Conservation (phyloP, 2,113 vertebrate species). For the Tetraodon nigroviridis region DNA sequence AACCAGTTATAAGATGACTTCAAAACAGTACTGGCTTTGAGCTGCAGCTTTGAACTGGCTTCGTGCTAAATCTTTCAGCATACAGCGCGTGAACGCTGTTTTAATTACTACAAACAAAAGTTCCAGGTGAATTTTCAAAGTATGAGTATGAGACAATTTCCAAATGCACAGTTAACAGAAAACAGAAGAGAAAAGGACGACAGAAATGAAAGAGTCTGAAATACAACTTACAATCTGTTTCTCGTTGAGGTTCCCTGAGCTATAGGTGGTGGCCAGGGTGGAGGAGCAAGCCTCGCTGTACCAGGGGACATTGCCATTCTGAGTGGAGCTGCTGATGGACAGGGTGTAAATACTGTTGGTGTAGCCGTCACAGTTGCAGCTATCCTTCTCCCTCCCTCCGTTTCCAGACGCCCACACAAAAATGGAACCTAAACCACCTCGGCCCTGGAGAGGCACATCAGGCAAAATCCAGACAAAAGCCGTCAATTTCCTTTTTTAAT, state of each 20-base stretch:
- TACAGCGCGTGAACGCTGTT: no score
- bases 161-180: neutral
- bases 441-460: constrained; percentile 77
- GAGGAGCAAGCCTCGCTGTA: constrained; percentile 99
- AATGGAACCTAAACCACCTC: constrained; percentile 90
- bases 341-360: constrained; percentile 99
- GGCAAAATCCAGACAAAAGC: constrained; percentile 60
- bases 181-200: neutral
- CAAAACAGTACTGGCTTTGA: no score
- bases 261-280: constrained; percentile 96
- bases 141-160: neutral
- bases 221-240: constrained; percentile 93
- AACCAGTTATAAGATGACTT: no score
- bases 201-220: constrained; percentile 63
- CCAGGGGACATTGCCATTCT: constrained; percentile 93
- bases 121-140: neutral
- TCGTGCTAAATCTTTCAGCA: no score
- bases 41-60: no score
- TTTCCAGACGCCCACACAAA: constrained; percentile 99
- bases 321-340: constrained; percentile 97
- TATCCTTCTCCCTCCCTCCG: constrained; percentile 92
- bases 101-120: neutral
- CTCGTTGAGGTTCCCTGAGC: constrained; percentile 92
- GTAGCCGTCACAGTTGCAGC: constrained; percentile 98
- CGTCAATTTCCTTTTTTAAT: constrained; percentile 1